Evolutionary conservation across 2,888 invertebrate genomes (phyloP), one percentile per base, ranked within the genome.

Genomic region (Pristionchus entomophagus): DNA sequence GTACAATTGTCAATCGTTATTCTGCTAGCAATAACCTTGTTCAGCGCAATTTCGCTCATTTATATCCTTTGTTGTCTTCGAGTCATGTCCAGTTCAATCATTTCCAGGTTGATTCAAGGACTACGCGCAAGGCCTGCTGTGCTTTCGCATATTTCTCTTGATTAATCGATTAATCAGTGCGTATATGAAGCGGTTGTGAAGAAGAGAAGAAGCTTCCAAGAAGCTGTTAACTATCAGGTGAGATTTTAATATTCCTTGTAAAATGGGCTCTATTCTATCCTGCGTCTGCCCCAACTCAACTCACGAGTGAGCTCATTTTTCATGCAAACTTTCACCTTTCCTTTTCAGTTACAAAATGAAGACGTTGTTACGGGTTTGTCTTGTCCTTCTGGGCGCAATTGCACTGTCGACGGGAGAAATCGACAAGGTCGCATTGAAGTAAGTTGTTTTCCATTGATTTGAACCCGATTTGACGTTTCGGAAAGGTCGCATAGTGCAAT

Each of bases 361-460:
- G 38, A 35, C 49, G 29, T 84, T 62, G 83, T 45, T 84, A 84
- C 83, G 83, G 83, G 83, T 84, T 41, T 8, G 32, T 41, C 26
- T 84, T 65, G 29, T 62, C 22, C 83, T 84, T 29, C 41, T 65
- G 22, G 26, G 35, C 17, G 62, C 65, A 22, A 26, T 38, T 38
- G 83, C 49, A 3, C 14, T 45, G 29, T 41, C 32, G 1, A 26
- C 65, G 26, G 83, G 65, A 65, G 45, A 45, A 35, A 65, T 65
- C 83, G 83, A 84, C 49, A 84, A 84, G 65, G 49, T 29, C 17
- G 83, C 83, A 45, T 45, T 84, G 5, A 84, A 84, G 83, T 84
- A 53, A 29, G 83, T 65, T n/a, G 10, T 17, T 17, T 51, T 2
- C 26, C 65, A 32, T 32, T 32, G 19, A n/a, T n/a, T n/a, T 32